phyloP scores from a whole-genome alignment of 2,888 invertebrate genomes.

The Dryomyza anilis region DNA sequence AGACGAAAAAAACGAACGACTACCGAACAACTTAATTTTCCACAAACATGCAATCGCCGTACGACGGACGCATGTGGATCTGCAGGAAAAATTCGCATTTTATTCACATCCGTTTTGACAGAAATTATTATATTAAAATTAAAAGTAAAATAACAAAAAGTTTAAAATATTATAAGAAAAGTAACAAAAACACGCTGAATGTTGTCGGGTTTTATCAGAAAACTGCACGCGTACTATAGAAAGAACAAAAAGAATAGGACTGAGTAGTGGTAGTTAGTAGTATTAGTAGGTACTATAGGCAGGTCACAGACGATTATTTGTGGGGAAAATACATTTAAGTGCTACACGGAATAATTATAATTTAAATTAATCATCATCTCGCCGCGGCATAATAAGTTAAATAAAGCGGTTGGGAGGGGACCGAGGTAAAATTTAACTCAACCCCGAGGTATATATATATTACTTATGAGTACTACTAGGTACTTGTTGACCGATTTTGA shows the following conservation, averaged over 20 bases:
- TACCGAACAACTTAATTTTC: conserved; percentile 49
- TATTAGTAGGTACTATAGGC: neutral
- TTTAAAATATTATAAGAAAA: too few relatives aligned
- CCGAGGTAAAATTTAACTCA: too few relatives aligned
- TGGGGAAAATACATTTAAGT: conserved; percentile 25
- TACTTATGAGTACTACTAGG: too few relatives aligned
- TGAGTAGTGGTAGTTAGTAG: too few relatives aligned
- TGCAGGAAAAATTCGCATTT: neutral
- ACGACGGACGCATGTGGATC: neutral
- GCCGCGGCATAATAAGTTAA: neutral
- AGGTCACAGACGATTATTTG: too few relatives aligned
- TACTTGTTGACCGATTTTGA: too few relatives aligned
- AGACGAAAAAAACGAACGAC: too few relatives aligned
- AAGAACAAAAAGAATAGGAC: too few relatives aligned
- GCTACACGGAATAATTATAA: conserved; percentile 47
- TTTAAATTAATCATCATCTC: conserved; percentile 48
- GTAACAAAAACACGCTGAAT: too few relatives aligned
- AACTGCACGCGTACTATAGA: conserved; percentile 5
- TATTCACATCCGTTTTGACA: neutral
- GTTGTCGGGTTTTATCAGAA: conserved; percentile 15
- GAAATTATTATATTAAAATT: too few relatives aligned
- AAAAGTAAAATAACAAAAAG: too few relatives aligned
- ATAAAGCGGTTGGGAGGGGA: neutral
- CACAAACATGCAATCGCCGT: conserved; percentile 42
- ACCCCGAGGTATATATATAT: too few relatives aligned